phyloP scores from a whole-genome alignment of 2,888 invertebrate genomes.

The Belgica antarctica region DNA sequence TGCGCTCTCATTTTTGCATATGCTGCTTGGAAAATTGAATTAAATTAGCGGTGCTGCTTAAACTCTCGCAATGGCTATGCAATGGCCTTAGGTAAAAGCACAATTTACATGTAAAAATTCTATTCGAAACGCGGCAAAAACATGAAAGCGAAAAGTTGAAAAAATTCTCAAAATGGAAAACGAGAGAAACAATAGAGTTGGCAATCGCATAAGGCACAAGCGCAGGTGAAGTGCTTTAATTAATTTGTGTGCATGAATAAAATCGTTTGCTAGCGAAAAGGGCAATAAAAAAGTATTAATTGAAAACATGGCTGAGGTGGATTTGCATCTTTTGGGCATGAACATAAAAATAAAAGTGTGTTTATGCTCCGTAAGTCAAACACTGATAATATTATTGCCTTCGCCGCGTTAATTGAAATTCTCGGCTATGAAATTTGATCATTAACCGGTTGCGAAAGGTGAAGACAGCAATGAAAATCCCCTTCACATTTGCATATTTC shows the following conservation, averaged over 20 bases:
- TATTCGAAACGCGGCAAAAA: not conserved
- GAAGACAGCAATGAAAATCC: not conserved
- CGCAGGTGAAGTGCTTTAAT: slow-evolving; percentile 10
- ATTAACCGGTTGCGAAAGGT: not conserved
- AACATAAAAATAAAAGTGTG: not conserved
- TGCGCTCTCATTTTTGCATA: no score
- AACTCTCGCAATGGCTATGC: not conserved
- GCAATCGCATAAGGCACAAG: slow-evolving; percentile 1
- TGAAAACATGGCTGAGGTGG: slow-evolving; percentile 3
- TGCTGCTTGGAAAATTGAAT: slow-evolving; percentile 24
- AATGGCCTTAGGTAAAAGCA: not conserved
- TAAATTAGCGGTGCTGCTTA: slow-evolving; percentile 1
- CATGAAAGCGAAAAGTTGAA: no score
- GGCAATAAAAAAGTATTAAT: slow-evolving; percentile 29
- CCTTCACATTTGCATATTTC: not conserved
- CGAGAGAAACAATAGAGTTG: slow-evolving; percentile 18
- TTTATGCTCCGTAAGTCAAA: not conserved
- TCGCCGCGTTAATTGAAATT: slow-evolving; percentile 20
- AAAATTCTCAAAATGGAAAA: no score
- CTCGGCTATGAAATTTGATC: not conserved
- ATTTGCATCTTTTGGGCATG: slow-evolving; percentile 3
- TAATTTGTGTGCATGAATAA: slow-evolving; percentile 29
- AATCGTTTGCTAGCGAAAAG: not conserved
- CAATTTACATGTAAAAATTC: not conserved
- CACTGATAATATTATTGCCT: slow-evolving; percentile 22